Base-by-base conservation (phyloP, 2,113 vertebrate species). In the Thomomys bottae region DNA sequence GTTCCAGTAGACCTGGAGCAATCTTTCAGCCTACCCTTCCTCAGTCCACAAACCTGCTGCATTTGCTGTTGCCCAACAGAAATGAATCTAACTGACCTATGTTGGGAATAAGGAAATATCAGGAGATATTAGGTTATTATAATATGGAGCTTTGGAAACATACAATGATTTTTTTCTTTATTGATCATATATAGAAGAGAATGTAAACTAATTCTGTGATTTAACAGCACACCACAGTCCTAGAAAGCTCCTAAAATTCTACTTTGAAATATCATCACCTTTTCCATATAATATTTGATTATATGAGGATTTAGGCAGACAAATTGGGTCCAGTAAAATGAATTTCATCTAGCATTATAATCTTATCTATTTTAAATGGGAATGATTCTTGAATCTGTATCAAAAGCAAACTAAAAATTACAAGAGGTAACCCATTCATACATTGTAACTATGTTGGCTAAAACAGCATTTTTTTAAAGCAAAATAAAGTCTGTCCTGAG, bases 321-420 rank as follows among this genome's bases (percentile, higher is more conserved):
- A 78, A 64, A 45, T 20, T 45, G 0, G 26, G 32, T 63, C 15
- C 38, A 82, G 59, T 21, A 76, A 42, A 92, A 73, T 17, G 6
- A 8, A 30, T 78, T 28, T 71, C 38, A 42, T 8, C 14, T 18
- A 49, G 26, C 23, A 36, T 54, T 17, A 54, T 18, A 54, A 54
- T 54, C 49, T 54, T 54, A 54, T 54, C 15, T 61, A 3, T 78
- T 84, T 83, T 57, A 82, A 45, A 92, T 28, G 17, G 6, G 26
- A 79, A 49, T 70, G 18, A 14, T 57, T 42, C 12, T 71, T 40
- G 8, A 79, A 88, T 21, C 49, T 38, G n/a, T 57, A 71, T 86
- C 66, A 82, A 94, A 91, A 77, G 17, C 14, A 86, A 94, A 86
- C 5, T 36, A 70, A 86, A 87, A 92, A 40, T 21, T 77, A 26